phyloP scores from a whole-genome alignment of 2,888 invertebrate genomes.

The Carabus problematicus region DNA sequence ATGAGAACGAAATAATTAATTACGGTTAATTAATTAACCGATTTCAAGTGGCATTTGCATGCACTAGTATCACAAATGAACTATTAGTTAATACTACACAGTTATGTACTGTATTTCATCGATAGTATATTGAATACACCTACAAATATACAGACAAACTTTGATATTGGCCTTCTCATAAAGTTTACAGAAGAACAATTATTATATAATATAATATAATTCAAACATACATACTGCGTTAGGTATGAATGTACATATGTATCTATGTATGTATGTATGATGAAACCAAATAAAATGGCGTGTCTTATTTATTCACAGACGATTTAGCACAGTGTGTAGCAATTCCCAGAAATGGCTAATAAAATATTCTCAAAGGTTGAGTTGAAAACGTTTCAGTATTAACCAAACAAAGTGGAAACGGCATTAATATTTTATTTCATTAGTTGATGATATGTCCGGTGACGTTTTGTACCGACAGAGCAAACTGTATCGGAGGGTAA shows the following conservation, averaged over 20 bases:
- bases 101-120: too few relatives aligned
- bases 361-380: slow-evolving; percentile 20
- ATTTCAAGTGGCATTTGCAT: background rate
- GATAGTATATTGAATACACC: too few relatives aligned
- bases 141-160: too few relatives aligned
- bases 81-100: too few relatives aligned
- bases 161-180: too few relatives aligned
- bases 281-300: background rate
- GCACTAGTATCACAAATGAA: too few relatives aligned
- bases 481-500: too few relatives aligned
- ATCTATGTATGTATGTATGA: background rate
- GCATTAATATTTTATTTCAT: slow-evolving; percentile 14
- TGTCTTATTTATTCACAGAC: background rate
- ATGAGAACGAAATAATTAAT: slow-evolving; percentile 37
- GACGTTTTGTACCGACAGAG: background rate
- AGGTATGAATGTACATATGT: background rate
- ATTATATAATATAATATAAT: too few relatives aligned
- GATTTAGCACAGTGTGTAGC: background rate
- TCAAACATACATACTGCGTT: too few relatives aligned
- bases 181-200: too few relatives aligned
- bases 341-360: slow-evolving; percentile 9
- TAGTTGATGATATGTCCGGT: slow-evolving; percentile 13
- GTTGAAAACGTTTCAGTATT: slow-evolving; percentile 6
- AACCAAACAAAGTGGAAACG: slow-evolving; percentile 5
- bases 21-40: slow-evolving; percentile 14